These are phyloP conservation scores for Halcyon malimbica DNA, from an alignment of 2,113 vertebrate genomes.

Conservation along the genomic window DNA sequence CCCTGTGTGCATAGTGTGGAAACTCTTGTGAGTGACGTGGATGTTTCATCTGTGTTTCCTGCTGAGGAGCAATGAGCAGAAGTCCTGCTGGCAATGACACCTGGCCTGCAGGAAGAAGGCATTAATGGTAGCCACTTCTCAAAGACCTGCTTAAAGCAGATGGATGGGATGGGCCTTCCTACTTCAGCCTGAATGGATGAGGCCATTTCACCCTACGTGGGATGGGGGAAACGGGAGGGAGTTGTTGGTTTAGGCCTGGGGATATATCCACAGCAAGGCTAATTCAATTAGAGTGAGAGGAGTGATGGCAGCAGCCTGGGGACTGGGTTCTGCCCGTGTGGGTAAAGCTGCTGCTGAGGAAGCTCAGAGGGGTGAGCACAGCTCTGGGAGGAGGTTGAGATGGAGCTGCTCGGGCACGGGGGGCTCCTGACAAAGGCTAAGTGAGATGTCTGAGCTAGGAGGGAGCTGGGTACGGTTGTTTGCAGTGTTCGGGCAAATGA, in stretches of 20 bases:
- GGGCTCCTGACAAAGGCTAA: not conserved
- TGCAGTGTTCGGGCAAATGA: not conserved
- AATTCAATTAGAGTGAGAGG: not conserved
- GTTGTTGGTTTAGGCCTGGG: not conserved
- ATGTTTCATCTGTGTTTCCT: not conserved
- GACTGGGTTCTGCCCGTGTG: not conserved
- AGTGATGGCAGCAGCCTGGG: not conserved
- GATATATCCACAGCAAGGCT: accelerated
- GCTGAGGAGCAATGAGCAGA: not conserved
- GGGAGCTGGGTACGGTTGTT: not conserved
- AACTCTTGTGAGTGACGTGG: not conserved
- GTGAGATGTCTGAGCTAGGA: accelerated
- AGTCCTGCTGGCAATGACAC: not conserved
- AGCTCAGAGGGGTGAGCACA: not conserved
- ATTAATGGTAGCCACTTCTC: not conserved
- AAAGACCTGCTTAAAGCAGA: not conserved
- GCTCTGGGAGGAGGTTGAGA: not conserved
- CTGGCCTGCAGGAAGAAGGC: not conserved
- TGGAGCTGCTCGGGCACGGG: accelerated
- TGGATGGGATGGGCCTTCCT: not conserved
- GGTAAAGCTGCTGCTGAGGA: not conserved
- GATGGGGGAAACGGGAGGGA: not conserved
- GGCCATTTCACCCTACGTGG: not conserved
- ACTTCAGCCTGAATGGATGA: not conserved
- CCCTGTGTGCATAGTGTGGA: not conserved